Conservation (phyloP, 2,797 vertebrate genomes). For the Bradypus variegatus region DNA sequence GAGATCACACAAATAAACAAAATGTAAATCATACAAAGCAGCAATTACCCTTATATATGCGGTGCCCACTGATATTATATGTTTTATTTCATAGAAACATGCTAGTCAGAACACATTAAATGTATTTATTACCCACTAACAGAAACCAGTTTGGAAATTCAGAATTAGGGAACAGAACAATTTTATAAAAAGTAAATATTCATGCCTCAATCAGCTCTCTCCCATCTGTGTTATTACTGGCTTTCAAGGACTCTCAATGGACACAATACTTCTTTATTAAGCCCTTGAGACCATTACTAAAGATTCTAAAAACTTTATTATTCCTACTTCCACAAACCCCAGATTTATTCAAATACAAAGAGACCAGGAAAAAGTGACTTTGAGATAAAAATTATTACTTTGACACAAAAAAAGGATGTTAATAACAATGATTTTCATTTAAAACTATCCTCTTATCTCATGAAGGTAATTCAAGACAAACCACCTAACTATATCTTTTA, state of each 20-base stretch:
- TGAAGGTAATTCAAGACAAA: not conserved
- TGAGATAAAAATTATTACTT: not conserved
- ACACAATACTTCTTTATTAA: not conserved
- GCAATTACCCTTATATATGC: not conserved
- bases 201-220: not conserved
- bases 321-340: not conserved
- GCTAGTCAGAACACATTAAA: not conserved
- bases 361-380: not conserved
- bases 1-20: not conserved
- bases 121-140: not conserved
- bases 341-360: not conserved
- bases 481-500: not conserved
- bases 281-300: not conserved
- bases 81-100: not conserved
- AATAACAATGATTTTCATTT: not conserved
- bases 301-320: not conserved
- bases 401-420: not conserved
- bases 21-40: not conserved
- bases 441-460: not conserved
- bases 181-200: constrained; percentile 16
- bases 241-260: not conserved
- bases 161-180: not conserved
- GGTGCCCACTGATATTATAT: not conserved
- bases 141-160: not conserved
- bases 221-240: not conserved